Base-by-base conservation (phyloP, 2,113 vertebrate genomes). In the Ellobius talpinus region DNA sequence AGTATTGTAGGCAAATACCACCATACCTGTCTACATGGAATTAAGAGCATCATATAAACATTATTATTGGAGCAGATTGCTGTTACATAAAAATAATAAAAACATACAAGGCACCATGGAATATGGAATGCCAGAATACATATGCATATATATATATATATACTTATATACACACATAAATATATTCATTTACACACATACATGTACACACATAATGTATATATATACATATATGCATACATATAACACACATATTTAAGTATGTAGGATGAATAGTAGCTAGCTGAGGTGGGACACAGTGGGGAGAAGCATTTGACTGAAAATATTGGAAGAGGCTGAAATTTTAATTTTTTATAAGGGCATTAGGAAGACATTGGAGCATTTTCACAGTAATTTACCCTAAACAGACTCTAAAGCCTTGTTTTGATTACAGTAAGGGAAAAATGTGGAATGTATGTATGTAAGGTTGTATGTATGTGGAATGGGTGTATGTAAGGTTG, bases 51-150 rank as follows among this genome's bases (percentile, higher is more conserved):
- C n/a, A 90, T 47, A 61, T 77, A 29, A 63, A 29, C 7, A 50
- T 2, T 65, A 10, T 76, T 76, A 55, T 45, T 92, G 19, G 61
- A 36, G 9, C 52, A 45, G 12, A 84, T 31, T 93, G 63, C 68
- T 45, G 72, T 61, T 61, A 72, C 90, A 63, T 77, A 24, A 89
- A 52, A 42, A 84, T 76, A 92, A 65, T 92, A 74, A 86, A 90
- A 81, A 31, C 33, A 81, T 45, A 11, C 52, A 31, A 26, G 72
- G 63, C 84, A 31, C 13, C 72, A 65, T 87, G 55, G 19, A 26
- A 73, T 72, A 19, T 36, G 9, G 36, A 72, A 21, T 76, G 10
- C 61, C 42, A 81, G 12, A 74, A 76, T 42, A 76, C 39, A 42
- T 42, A 76, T 11, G 13, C 21, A 76, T n/a, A 19, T 72, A 58